Evolutionary conservation across 2,888 invertebrate genomes (phyloP), one percentile per base, ranked within the genome.

Genomic region (Metacarcinus magister): DNA sequence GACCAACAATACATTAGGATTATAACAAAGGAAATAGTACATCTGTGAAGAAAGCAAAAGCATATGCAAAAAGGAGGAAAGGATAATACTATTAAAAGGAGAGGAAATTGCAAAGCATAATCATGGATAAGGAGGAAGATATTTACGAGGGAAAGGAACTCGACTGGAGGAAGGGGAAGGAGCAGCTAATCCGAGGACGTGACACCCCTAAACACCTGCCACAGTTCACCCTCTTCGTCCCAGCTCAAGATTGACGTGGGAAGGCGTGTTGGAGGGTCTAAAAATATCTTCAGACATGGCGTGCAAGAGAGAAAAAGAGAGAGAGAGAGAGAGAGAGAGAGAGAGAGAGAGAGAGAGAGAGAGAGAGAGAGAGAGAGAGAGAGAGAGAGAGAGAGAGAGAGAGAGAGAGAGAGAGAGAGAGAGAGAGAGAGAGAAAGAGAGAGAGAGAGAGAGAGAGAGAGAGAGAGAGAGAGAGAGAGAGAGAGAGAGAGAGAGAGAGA

Each of bases 121-220:
- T 87, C 8, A 87, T 87, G 39, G 92, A 46, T 28, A 32, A 92
- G 32, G 46, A 48, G 48, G 43, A 48, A 92, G 48, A 46, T 28
- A 92, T 48, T 48, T 28, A 92, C 39, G 87, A 91, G 91, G 43
- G 44, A 91, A 91, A n/a, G 48, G 32, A 91, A 48, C 48, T 23
- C 93, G n/a, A 93, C 75, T 28, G 93, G 19, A 60, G 60, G 87
- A 87, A 87, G 87, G 32, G 87, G 87, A 87, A 39, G 87, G 39
- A 23, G 67, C 19, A 16, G 87, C 87, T 87, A 87, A 87, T 87
- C 87, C 39, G 32, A 87, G 87, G 87, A 87, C 87, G 87, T 87
- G 87, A 87, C 87, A 87, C 87, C 39, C 87, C 16, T n/a, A 75
- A 87, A 39, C 87, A 87, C 87, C 87, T 87, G 87, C 87, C 87